These are phyloP conservation scores for Etheostoma spectabile DNA, from an alignment of 2,113 vertebrate species.

Conservation along the genomic window DNA sequence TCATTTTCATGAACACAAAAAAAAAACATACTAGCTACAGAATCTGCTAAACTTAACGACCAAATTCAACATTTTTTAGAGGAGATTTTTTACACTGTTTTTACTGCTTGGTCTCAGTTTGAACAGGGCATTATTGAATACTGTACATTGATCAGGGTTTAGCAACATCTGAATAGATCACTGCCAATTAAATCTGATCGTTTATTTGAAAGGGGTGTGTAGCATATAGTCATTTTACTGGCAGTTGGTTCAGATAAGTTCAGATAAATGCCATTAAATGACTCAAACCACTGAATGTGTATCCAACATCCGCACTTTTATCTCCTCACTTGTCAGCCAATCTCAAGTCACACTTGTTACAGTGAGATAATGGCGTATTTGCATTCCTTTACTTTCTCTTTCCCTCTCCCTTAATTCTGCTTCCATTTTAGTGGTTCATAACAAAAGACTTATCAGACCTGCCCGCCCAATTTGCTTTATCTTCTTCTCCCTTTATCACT, in stretches of 20 bases:
- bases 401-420: constrained; percentile 25
- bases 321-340: constrained; percentile 51
- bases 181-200: not conserved
- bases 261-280: constrained; percentile 32
- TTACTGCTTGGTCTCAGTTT: not conserved
- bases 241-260: constrained; percentile 35
- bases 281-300: constrained; percentile 31
- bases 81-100: not conserved
- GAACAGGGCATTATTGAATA: no score
- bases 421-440: constrained; percentile 58
- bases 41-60: not conserved
- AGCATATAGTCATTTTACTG: not conserved
- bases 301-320: constrained; percentile 47
- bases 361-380: constrained; percentile 35
- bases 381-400: constrained; percentile 28
- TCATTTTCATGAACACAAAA: not conserved
- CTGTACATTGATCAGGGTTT: not conserved
- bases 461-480: constrained; percentile 61
- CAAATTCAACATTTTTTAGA: not conserved
- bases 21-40: not conserved
- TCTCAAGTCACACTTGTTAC: constrained; percentile 51
- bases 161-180: not conserved
- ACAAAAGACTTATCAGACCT: constrained; percentile 59
- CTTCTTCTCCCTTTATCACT: constrained; percentile 57
- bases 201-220: not conserved